These are phyloP conservation scores for Rhynchophorus ferrugineus DNA, from an alignment of 1,140 invertebrate species.

Conservation along the genomic window DNA sequence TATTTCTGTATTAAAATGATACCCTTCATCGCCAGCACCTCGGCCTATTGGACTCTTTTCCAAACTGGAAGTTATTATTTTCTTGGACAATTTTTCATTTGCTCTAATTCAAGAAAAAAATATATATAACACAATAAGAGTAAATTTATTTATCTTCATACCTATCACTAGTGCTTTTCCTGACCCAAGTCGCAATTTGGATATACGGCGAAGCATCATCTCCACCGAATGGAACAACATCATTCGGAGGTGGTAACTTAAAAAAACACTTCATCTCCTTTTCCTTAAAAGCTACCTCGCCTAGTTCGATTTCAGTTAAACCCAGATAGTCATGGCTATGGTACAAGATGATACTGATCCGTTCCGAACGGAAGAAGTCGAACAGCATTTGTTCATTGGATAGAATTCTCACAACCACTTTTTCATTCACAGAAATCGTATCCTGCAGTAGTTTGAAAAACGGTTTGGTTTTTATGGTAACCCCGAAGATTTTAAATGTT, in stretches of 20 bases:
- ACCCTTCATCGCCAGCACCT: too few relatives aligned
- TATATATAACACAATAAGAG: too few relatives aligned
- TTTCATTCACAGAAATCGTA: slow-evolving; percentile 31
- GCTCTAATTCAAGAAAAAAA: too few relatives aligned
- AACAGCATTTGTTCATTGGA: slow-evolving; percentile 26
- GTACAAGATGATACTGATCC: slow-evolving; percentile 30
- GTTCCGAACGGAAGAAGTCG: slow-evolving; percentile 30
- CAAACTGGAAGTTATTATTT: slow-evolving; percentile 4
- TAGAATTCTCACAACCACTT: slow-evolving; percentile 32
- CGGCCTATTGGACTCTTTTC: too few relatives aligned
- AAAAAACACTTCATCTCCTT: slow-evolving; percentile 22
- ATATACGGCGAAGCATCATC: slow-evolving; percentile 19
- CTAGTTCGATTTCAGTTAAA: slow-evolving; percentile 24
- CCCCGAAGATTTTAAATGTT: slow-evolving; percentile 33
- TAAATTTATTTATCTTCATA: too few relatives aligned
- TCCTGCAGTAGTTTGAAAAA: slow-evolving; percentile 31
- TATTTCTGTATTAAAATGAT: too few relatives aligned
- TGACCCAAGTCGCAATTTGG: slow-evolving; percentile 17
- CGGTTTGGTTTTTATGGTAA: slow-evolving; percentile 34
- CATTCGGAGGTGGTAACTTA: slow-evolving; percentile 26
- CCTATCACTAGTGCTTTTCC: slow-evolving; percentile 4
- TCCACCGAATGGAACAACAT: slow-evolving; percentile 22
- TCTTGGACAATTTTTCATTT: slow-evolving; percentile 4
- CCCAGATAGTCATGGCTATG: slow-evolving; percentile 29
- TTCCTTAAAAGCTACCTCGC: slow-evolving; percentile 17